phyloP scores from a whole-genome alignment of 2,113 vertebrate species.

The Catharus minimus region DNA sequence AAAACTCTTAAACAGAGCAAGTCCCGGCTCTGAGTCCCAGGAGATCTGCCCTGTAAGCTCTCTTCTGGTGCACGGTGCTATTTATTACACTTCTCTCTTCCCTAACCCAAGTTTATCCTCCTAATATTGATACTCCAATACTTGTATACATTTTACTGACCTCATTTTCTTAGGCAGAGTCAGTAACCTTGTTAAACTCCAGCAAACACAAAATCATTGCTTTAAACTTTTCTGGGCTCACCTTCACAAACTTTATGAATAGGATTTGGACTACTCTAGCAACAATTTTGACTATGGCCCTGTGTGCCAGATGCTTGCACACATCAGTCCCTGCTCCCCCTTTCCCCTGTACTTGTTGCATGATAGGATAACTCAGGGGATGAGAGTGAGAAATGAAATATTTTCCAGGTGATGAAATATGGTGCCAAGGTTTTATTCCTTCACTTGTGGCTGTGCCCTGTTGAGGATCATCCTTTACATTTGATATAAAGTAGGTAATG shows the following conservation, averaged over 20 bases:
- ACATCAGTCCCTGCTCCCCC: neutral
- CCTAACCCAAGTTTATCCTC: conserved; percentile 11
- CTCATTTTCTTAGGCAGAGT: conserved; percentile 9
- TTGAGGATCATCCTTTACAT: neutral
- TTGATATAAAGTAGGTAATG: neutral
- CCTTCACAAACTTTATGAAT: conserved; percentile 13
- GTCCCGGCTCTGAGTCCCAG: neutral
- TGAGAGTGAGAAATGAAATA: neutral
- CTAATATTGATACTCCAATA: neutral
- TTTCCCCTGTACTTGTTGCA: neutral
- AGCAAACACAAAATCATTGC: neutral
- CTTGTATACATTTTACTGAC: neutral
- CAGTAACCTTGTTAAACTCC: conserved; percentile 2
- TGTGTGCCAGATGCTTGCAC: neutral
- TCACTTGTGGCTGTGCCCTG: neutral
- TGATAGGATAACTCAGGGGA: neutral
- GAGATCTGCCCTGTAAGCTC: neutral
- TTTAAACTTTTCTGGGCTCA: conserved; percentile 4
- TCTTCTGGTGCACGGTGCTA: accelerated
- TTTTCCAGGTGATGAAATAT: neutral
- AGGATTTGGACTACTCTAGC: conserved; percentile 5
- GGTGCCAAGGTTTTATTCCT: neutral
- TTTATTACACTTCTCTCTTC: neutral
- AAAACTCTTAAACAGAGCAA: neutral
- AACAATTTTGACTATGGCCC: neutral